These are phyloP conservation scores for Mionectes macconnelli DNA, from an alignment of 2,113 vertebrate species.

Conservation along the genomic window DNA sequence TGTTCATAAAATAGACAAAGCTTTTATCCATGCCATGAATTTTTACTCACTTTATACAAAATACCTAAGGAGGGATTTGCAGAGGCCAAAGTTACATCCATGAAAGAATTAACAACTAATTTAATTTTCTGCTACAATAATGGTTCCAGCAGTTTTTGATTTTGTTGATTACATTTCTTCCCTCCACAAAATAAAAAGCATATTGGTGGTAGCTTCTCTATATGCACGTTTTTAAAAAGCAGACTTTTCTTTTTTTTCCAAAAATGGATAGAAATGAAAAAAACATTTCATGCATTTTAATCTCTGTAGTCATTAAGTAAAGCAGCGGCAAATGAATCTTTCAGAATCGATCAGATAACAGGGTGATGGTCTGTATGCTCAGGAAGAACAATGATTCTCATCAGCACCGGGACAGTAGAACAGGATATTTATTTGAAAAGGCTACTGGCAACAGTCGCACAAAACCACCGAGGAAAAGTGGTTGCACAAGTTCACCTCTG, in stretches of 20 bases:
- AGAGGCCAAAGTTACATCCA: slow-evolving; percentile 55
- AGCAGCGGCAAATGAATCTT: neutral
- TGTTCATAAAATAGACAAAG: slow-evolving; percentile 65
- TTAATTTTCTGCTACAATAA: slow-evolving; percentile 54
- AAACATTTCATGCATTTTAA: neutral
- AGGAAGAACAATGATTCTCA: neutral
- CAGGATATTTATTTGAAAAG: neutral
- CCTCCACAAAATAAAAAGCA: neutral
- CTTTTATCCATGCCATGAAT: slow-evolving; percentile 64
- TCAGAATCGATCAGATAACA: neutral
- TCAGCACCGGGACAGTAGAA: neutral
- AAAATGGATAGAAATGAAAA: neutral
- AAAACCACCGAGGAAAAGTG: neutral
- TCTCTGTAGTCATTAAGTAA: neutral
- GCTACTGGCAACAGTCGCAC: neutral
- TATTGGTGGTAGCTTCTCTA: neutral
- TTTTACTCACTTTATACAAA: slow-evolving; percentile 67
- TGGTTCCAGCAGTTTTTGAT: slow-evolving; percentile 30
- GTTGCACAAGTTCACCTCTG: neutral
- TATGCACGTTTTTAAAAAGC: fast-evolving
- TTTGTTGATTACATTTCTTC: slow-evolving; percentile 45
- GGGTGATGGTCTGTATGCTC: fast-evolving
- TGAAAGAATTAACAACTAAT: slow-evolving; percentile 64
- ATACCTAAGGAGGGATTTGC: slow-evolving; percentile 67
- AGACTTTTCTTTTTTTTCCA: neutral